A percentile compares a stretch with the other conserved stretches of the same genome.
These are phyloP conservation scores for Philereme transversata DNA, from an alignment of 2,888 invertebrate species.

Conservation along the genomic window DNA sequence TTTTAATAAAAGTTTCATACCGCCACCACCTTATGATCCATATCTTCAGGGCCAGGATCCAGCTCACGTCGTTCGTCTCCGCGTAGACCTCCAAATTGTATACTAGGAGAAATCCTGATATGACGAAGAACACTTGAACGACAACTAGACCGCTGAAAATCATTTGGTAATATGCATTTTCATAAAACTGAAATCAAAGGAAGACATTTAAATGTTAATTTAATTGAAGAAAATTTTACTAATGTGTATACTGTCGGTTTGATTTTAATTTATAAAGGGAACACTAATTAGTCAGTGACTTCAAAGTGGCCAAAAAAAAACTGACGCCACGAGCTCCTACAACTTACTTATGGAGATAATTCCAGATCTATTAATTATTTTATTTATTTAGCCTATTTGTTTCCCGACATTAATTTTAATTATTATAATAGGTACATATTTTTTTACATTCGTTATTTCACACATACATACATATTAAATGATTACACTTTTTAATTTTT, in stretches of 20 bases:
- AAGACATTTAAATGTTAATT: not conserved
- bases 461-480: too few relatives aligned
- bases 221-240: not conserved
- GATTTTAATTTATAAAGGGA: too few relatives aligned
- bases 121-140: conserved; percentile 51
- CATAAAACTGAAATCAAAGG: conserved; percentile 37
- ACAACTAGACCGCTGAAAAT: conserved; percentile 47
- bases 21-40: conserved; percentile 46
- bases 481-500: too few relatives aligned
- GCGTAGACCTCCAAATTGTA: conserved; percentile 44
- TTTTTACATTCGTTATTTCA: too few relatives aligned
- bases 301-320: too few relatives aligned
- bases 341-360: too few relatives aligned
- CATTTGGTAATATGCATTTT: conserved; percentile 42
- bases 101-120: conserved; percentile 49
- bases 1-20: conserved; percentile 29
- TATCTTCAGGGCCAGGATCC: conserved; percentile 42
- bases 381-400: too few relatives aligned
- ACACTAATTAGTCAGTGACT: too few relatives aligned
- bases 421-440: too few relatives aligned
- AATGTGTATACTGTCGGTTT: not conserved
- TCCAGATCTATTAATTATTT: too few relatives aligned
- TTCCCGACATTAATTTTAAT: too few relatives aligned
- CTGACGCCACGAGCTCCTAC: too few relatives aligned
- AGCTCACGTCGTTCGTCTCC: conserved; percentile 40